phyloP scores from a whole-genome alignment of 1,140 invertebrate genomes.

The Zelostemma sp. region DNA sequence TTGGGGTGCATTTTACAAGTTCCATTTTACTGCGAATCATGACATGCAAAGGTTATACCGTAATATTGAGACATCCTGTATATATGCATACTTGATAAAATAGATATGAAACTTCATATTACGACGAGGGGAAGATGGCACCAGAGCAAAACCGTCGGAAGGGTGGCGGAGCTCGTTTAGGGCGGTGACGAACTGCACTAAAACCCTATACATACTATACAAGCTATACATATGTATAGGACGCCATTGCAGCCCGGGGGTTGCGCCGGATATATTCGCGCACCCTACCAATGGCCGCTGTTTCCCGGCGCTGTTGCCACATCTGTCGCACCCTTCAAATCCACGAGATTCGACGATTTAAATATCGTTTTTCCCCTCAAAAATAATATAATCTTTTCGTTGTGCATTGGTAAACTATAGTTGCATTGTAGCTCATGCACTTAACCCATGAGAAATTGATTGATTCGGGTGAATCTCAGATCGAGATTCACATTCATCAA shows the following conservation, averaged over 20 bases:
- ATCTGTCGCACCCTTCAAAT: neutral
- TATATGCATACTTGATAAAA: neutral
- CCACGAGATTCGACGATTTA: neutral
- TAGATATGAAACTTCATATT: constrained; percentile 9
- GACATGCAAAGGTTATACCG: neutral
- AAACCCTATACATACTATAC: constrained; percentile 11
- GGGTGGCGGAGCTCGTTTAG: constrained; percentile 15
- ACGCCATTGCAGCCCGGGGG: constrained; percentile 12
- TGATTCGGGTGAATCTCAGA: neutral
- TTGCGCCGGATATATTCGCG: constrained; percentile 21
- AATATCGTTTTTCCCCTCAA: neutral
- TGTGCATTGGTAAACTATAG: neutral
- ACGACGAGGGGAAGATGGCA: constrained; percentile 14
- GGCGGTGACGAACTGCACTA: constrained; percentile 8
- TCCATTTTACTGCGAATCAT: constrained; percentile 2
- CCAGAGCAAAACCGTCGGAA: constrained; percentile 6
- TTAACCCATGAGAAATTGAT: neutral
- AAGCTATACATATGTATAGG: constrained; percentile 23
- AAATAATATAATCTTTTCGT: neutral
- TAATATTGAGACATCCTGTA: constrained; percentile 9
- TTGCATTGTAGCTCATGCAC: neutral
- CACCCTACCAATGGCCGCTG: constrained; percentile 13
- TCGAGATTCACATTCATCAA: neutral
- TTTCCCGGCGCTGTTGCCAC: constrained; percentile 16
- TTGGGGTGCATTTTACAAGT: neutral